phyloP scores from a whole-genome alignment of 2,113 vertebrate genomes.

The Eretmochelys imbricata region DNA sequence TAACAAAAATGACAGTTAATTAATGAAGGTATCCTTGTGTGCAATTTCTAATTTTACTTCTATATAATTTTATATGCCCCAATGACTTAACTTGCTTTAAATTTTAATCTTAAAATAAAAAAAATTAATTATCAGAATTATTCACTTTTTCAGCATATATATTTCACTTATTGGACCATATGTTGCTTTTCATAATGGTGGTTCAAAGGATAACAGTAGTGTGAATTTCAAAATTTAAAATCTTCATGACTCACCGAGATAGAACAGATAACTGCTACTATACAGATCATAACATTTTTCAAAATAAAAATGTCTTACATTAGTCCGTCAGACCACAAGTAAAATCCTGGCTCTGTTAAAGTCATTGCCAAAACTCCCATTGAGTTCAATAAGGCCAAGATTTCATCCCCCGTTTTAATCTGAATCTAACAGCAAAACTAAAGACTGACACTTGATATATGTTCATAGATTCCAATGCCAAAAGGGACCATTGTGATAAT shows the following conservation, averaged over 20 bases:
- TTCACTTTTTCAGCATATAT: background rate
- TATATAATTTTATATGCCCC: background rate
- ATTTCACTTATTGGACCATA: background rate
- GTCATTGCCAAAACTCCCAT: background rate
- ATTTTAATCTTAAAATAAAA: constrained; percentile 14
- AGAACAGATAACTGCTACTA: background rate
- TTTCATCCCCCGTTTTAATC: background rate
- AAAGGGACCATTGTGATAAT: background rate
- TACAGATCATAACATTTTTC: background rate
- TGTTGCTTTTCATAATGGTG: background rate
- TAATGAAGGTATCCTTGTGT: background rate
- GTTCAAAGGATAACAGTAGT: background rate
- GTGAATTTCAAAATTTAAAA: constrained; percentile 25
- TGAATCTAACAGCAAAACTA: background rate
- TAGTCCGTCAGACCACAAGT: constrained; percentile 7
- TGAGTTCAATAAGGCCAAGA: background rate
- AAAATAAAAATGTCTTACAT: background rate
- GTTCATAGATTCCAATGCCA: background rate
- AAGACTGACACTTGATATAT: background rate
- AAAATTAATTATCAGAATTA: background rate
- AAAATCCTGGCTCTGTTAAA: constrained; percentile 31
- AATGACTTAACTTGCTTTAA: constrained; percentile 15
- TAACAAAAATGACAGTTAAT: background rate
- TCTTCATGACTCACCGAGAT: background rate
- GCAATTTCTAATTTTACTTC: background rate